Evolutionary conservation across 2,888 invertebrate species (phyloP).

Genomic region (Fragum whitleyi): DNA sequence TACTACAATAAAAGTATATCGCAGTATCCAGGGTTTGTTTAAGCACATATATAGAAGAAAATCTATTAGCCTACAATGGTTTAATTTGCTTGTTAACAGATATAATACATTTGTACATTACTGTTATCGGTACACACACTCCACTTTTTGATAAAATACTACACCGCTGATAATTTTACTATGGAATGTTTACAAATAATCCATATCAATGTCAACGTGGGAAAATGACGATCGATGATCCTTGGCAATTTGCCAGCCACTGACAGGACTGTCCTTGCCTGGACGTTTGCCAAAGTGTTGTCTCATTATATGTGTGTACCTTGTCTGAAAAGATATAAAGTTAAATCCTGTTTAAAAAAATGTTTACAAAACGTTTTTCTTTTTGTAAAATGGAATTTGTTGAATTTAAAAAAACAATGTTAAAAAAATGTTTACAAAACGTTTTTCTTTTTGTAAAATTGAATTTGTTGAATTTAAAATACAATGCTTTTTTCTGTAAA

Average conservation of each 20-base stretch:
- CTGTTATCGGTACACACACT: neutral
- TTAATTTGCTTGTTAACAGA: too few relatives aligned
- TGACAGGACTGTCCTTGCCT: constrained; percentile 8
- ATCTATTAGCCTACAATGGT: neutral
- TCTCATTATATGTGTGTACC: neutral
- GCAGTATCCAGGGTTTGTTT: constrained; percentile 8
- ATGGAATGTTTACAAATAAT: constrained; percentile 12
- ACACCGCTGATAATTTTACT: constrained; percentile 1
- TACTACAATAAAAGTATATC: neutral
- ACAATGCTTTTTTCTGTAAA: neutral
- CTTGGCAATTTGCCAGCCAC: constrained; percentile 8
- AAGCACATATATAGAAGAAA: neutral
- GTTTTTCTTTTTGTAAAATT: neutral
- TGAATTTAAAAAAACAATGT: too few relatives aligned
- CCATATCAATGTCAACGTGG: constrained; percentile 6
- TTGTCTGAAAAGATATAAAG: neutral
- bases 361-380: too few relatives aligned
- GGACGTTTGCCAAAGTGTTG: constrained; percentile 14
- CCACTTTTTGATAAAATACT: constrained; percentile 8
- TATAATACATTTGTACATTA: too few relatives aligned
- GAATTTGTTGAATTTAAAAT: neutral
- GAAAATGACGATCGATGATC: constrained; percentile 1
- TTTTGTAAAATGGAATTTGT: too few relatives aligned
- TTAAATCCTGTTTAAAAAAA: neutral
- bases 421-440: neutral